Conservation (phyloP, 2,888 invertebrate genomes). For the Scelioninae gen. 1 region DNA sequence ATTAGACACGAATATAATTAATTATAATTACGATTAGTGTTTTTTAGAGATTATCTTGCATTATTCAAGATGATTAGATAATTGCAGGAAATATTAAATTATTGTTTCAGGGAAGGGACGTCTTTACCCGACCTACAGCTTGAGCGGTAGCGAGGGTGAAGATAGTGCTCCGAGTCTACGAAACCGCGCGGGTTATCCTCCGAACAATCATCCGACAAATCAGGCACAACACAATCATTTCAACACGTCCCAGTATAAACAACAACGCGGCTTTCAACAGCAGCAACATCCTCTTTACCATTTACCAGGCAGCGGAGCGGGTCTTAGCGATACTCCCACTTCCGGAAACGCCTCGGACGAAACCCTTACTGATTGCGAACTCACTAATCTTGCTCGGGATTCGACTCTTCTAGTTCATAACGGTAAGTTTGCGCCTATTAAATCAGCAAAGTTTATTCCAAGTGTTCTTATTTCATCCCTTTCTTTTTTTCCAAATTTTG, state of each 20-base stretch:
- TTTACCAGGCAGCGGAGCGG: slow-evolving; percentile 85
- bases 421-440: slow-evolving; percentile 86
- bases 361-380: slow-evolving; percentile 92
- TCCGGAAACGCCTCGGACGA: slow-evolving; percentile 94
- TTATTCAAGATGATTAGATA: slow-evolving; percentile 9
- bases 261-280: slow-evolving; percentile 80
- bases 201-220: slow-evolving; percentile 80
- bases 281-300: slow-evolving; percentile 83
- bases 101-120: slow-evolving; percentile 89
- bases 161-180: slow-evolving; percentile 84
- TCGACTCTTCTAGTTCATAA: slow-evolving; percentile 93
- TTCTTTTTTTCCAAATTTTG: too few species aligned
- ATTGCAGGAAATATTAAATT: slow-evolving; percentile 63
- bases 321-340: slow-evolving; percentile 91
- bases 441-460: neutral
- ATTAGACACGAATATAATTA: too few species aligned
- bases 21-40: too few species aligned
- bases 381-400: slow-evolving; percentile 90
- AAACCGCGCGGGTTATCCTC: slow-evolving; percentile 85
- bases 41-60: too few species aligned
- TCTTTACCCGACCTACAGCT: slow-evolving; percentile 92
- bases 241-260: slow-evolving; percentile 81
- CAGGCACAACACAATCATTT: slow-evolving; percentile 83
- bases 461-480: too few species aligned
- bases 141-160: slow-evolving; percentile 91